A percentile compares a stretch with the other conserved stretches of the same genome.
Conservation (phyloP, 2,113 vertebrate species). For the Paralichthys olivaceus region DNA sequence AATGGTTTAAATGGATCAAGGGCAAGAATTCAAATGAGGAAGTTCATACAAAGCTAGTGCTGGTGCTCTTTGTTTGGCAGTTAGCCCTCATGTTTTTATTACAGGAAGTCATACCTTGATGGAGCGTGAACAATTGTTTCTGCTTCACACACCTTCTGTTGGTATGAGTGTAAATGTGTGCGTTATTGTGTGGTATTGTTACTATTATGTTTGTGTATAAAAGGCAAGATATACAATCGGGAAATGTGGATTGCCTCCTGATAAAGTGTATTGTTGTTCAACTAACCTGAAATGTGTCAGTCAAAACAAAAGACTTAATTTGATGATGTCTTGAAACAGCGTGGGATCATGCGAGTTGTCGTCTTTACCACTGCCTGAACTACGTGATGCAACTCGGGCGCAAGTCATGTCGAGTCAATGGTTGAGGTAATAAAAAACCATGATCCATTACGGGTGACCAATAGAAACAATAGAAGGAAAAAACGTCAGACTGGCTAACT, state of each 20-base stretch:
- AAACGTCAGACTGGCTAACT: too few relatives aligned
- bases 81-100: neutral
- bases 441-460: too few relatives aligned
- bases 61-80: neutral
- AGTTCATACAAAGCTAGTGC: neutral
- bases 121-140: neutral
- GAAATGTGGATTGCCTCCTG: too few relatives aligned
- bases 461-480: too few relatives aligned
- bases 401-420: too few relatives aligned
- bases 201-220: neutral
- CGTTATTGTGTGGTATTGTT: neutral
- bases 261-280: too few relatives aligned
- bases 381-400: neutral
- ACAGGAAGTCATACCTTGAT: neutral
- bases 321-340: neutral
- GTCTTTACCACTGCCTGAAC: too few relatives aligned
- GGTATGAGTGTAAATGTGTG: neutral
- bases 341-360: too few relatives aligned
- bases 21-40: neutral
- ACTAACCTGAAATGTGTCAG: too few relatives aligned
- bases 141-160: neutral
- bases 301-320: too few relatives aligned
- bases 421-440: too few relatives aligned
- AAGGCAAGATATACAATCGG: neutral
- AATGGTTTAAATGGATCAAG: neutral